Evolutionary conservation across 2,888 invertebrate species (phyloP).

Genomic region (Lapara coniferarum): DNA sequence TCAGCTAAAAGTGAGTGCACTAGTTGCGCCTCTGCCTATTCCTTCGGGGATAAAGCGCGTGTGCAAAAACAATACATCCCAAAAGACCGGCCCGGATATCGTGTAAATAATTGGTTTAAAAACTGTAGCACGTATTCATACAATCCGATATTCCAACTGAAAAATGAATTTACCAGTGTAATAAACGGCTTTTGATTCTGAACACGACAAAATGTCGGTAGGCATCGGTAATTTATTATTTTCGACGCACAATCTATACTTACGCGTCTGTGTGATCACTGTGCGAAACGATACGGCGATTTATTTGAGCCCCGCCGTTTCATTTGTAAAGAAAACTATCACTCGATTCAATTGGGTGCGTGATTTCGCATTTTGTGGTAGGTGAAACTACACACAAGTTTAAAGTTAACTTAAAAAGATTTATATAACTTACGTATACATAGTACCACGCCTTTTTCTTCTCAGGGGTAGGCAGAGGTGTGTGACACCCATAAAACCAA

Average conservation of each 20-base stretch:
- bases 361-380: no score
- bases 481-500: no score
- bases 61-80: no score
- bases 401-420: no score
- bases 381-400: no score
- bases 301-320: constrained; percentile 4
- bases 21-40: no score
- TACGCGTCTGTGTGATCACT: constrained; percentile 11
- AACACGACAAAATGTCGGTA: constrained; percentile 9
- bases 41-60: no score
- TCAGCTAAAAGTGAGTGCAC: no score
- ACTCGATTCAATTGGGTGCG: neutral
- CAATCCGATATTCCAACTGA: constrained; percentile 18
- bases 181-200: constrained; percentile 26
- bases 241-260: constrained; percentile 21
- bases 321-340: neutral
- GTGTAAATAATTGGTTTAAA: neutral
- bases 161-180: constrained; percentile 12
- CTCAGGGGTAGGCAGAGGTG: no score
- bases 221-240: constrained; percentile 24
- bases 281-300: constrained; percentile 19
- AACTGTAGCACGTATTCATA: neutral
- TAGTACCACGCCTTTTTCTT: no score
- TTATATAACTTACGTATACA: no score
- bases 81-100: neutral